Percentiles rank a stretch among this genome's conserved stretches.
phyloP scores from a whole-genome alignment of 2,797 vertebrate species.

The Smutsia temminckii region DNA sequence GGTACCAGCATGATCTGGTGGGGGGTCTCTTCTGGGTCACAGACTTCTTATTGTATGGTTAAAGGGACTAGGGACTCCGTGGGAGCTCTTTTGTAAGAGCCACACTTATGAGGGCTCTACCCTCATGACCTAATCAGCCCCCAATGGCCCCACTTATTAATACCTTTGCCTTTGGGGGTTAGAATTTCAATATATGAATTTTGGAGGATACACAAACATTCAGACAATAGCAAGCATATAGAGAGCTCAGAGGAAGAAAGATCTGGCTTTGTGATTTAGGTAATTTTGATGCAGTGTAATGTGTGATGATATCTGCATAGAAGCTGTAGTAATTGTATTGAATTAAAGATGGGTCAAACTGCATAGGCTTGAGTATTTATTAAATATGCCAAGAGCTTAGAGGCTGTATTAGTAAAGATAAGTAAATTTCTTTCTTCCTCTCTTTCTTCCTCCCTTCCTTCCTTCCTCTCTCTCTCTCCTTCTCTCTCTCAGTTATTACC shows the following conservation, averaged over 20 bases:
- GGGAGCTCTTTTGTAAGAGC: not conserved
- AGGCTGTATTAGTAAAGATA: conserved; percentile 5
- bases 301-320: not conserved
- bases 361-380: not conserved
- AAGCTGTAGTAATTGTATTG: not conserved
- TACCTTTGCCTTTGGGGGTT: not conserved
- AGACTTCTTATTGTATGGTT: not conserved
- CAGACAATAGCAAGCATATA: not conserved
- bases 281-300: not conserved
- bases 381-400: not conserved
- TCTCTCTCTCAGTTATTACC: not conserved
- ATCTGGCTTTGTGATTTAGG: conserved; percentile 1
- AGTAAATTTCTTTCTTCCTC: not conserved
- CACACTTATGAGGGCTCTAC: not conserved
- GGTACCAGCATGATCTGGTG: not conserved
- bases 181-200: not conserved
- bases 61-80: not conserved
- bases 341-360: not conserved
- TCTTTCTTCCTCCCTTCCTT: not conserved
- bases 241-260: not conserved
- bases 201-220: not conserved
- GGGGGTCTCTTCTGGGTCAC: not conserved
- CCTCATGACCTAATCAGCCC: not conserved
- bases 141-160: not conserved
- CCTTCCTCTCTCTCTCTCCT: not conserved